phyloP scores from a whole-genome alignment of 2,888 invertebrate species.

The Priocnemis perturbator region DNA sequence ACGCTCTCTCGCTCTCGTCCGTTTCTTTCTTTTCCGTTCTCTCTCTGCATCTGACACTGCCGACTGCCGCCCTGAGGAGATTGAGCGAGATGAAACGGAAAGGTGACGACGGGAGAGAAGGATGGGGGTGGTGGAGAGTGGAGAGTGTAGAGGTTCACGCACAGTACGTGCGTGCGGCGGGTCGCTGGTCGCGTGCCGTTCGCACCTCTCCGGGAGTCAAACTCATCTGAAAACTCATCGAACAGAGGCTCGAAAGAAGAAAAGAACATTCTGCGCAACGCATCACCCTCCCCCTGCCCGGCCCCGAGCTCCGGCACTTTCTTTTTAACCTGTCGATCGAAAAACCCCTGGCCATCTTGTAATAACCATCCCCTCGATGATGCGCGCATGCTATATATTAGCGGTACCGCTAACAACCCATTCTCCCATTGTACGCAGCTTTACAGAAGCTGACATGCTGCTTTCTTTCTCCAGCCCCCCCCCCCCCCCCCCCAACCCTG shows the following conservation, averaged over 20 bases:
- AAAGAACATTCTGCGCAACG: constrained; percentile 37
- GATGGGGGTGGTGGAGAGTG: constrained; percentile 2
- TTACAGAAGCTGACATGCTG: not conserved
- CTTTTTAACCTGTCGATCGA: constrained; percentile 52
- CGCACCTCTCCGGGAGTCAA: constrained; percentile 56
- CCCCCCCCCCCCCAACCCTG: too few species aligned
- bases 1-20: not conserved
- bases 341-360: constrained; percentile 48
- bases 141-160: constrained; percentile 47
- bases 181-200: constrained; percentile 64
- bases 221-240: too few species aligned
- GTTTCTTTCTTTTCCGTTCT: constrained; percentile 47
- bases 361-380: not conserved
- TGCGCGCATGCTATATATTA: too few species aligned
- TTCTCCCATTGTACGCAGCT: not conserved
- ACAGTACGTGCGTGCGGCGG: constrained; percentile 58
- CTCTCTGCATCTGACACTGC: constrained; percentile 40
- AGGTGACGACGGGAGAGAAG: constrained; percentile 1
- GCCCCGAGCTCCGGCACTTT: too few species aligned
- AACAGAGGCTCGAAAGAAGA: constrained; percentile 31
- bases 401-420: too few species aligned
- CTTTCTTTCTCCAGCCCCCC: not conserved
- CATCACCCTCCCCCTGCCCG: constrained; percentile 22
- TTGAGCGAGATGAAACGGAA: constrained; percentile 1
- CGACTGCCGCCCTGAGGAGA: constrained; percentile 23